Percentiles rank a stretch among this genome's conserved stretches.
These are phyloP conservation scores for Dendrocincla fuliginosa DNA, from an alignment of 2,797 vertebrate genomes.

Conservation along the genomic window DNA sequence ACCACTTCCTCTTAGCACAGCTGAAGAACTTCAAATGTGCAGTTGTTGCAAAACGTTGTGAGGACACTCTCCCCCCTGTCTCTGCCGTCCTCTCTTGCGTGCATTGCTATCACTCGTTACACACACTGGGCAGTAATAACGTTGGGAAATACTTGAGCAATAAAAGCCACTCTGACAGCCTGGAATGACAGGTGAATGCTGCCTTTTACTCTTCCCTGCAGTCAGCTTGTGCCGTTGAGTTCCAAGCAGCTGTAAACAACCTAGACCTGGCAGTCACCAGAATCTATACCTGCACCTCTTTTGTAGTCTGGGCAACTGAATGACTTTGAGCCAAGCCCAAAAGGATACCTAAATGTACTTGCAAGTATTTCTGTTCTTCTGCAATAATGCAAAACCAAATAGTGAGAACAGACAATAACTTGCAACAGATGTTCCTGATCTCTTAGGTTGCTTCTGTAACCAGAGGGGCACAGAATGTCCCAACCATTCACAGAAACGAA, in stretches of 20 bases:
- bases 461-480: background rate
- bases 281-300: background rate
- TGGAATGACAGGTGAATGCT: background rate
- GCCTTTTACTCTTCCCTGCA: background rate
- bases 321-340: background rate
- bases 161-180: background rate
- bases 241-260: background rate
- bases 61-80: background rate
- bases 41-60: conserved; percentile 1
- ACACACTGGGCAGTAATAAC: background rate
- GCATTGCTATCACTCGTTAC: background rate
- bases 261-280: background rate
- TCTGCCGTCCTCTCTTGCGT: background rate
- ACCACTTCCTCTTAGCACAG: conserved; percentile 56
- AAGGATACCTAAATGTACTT: background rate
- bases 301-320: background rate
- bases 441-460: background rate
- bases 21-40: conserved; percentile 27
- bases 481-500: background rate
- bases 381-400: background rate
- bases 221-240: background rate
- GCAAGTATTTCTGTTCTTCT: background rate
- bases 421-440: background rate
- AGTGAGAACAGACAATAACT: background rate
- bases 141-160: conserved; percentile 21